Percentiles rank a stretch among this genome's conserved stretches.
Conservation (phyloP, 53 echinoderm and acorn worm species). For the Mesocentrotus franciscanus region DNA sequence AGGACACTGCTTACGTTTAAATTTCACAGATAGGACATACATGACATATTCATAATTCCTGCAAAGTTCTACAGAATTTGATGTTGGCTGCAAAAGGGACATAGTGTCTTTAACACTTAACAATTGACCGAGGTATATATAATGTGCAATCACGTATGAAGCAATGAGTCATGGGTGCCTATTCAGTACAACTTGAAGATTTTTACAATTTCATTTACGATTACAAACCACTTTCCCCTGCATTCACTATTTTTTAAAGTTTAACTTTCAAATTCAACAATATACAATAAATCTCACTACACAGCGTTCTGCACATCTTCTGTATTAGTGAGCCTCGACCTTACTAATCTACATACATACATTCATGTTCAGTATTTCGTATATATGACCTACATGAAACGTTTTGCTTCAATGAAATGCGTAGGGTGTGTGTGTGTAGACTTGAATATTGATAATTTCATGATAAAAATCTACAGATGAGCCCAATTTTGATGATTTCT, state of each 20-base stretch:
- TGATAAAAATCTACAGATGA: not conserved
- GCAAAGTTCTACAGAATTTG: too few species aligned
- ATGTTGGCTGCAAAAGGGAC: too few species aligned
- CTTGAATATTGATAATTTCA: not conserved
- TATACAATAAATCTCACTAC: not conserved
- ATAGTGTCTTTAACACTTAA: not conserved
- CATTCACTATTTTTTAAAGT: not conserved
- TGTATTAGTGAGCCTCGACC: not conserved
- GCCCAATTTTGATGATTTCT: not conserved
- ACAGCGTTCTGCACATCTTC: not conserved
- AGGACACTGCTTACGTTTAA: too few species aligned
- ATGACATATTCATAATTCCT: too few species aligned
- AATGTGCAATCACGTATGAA: not conserved
- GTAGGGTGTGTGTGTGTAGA: conserved; percentile 6
- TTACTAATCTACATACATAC: conserved; percentile 8
- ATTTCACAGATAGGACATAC: too few species aligned
- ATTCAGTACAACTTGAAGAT: not conserved
- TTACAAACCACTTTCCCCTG: not conserved
- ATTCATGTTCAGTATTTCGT: not conserved
- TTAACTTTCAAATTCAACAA: not conserved
- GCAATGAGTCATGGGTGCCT: not conserved
- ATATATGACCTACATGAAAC: not conserved
- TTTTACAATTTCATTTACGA: not conserved
- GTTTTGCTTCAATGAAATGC: conserved; percentile 7
- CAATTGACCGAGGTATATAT: not conserved